phyloP scores from a whole-genome alignment of 2,888 invertebrate genomes.

The Pollenia amentaria region DNA sequence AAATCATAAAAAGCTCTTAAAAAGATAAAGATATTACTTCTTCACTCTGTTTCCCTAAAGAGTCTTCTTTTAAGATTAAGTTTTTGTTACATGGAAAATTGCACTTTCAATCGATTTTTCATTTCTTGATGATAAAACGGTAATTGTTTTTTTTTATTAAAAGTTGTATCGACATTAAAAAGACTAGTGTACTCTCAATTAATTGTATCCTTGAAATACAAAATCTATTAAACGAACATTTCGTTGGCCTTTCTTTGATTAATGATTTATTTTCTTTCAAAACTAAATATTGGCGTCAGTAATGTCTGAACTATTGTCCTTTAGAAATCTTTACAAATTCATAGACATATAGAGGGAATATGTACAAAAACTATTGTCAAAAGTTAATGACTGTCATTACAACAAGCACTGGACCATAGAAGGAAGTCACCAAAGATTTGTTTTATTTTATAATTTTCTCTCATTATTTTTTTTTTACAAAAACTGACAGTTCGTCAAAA shows the following conservation, averaged over 20 bases:
- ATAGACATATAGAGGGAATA: conserved; percentile 15
- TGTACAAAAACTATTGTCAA: conserved; percentile 71
- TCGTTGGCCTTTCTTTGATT: conserved; percentile 58
- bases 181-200: background rate
- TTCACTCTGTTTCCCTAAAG: too few species aligned
- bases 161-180: background rate
- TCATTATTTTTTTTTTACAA: conserved; percentile 15
- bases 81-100: too few species aligned
- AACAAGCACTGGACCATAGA: conserved; percentile 62
- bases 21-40: too few species aligned
- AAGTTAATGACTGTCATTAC: conserved; percentile 76
- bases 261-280: conserved; percentile 56
- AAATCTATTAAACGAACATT: conserved; percentile 57
- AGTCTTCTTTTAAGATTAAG: too few species aligned
- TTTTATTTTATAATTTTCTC: conserved; percentile 7
- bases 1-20: too few species aligned
- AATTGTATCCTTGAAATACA: conserved; percentile 49
- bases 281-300: conserved; percentile 69
- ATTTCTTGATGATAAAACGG: background rate
- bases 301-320: conserved; percentile 68
- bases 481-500: conserved; percentile 73
- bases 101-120: too few species aligned
- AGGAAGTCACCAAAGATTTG: conserved; percentile 66
- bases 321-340: conserved; percentile 44
- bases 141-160: background rate